Conservation (phyloP, 2,797 vertebrate species). For the Uromys caudimaculatus region DNA sequence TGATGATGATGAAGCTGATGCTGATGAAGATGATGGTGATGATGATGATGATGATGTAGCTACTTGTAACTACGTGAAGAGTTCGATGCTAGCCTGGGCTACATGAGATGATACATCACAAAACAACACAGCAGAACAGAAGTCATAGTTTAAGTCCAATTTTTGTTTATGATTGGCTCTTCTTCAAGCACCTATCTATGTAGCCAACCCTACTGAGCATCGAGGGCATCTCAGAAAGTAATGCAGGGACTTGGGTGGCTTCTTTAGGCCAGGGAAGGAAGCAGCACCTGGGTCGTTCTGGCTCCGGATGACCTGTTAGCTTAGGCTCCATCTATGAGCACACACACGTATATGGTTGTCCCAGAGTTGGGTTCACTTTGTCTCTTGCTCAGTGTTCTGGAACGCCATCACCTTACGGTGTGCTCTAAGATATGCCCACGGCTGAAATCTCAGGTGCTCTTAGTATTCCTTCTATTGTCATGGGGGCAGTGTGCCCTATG, state of each 20-base stretch:
- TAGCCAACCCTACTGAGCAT: not conserved
- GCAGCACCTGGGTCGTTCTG: fast-evolving
- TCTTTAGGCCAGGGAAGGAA: not conserved
- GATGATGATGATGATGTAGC: too few relatives aligned
- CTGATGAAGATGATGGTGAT: too few relatives aligned
- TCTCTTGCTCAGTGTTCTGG: not conserved
- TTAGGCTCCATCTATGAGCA: not conserved
- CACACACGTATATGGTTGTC: not conserved
- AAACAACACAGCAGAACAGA: not conserved
- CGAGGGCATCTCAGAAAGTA: not conserved
- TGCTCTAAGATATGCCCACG: not conserved
- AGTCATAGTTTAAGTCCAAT: not conserved
- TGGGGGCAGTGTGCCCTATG: fast-evolving
- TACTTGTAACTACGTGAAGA: too few relatives aligned
- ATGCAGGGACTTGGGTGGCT: not conserved
- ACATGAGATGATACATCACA: not conserved
- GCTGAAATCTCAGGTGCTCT: not conserved
- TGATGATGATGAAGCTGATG: too few relatives aligned
- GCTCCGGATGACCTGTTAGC: not conserved
- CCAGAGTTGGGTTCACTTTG: not conserved
- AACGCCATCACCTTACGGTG: not conserved
- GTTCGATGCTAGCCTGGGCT: not conserved
- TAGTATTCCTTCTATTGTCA: too few relatives aligned
- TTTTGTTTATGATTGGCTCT: not conserved
- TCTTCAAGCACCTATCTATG: not conserved